Conservation (phyloP, 2,797 vertebrate genomes). For the Erithacus rubecula region DNA sequence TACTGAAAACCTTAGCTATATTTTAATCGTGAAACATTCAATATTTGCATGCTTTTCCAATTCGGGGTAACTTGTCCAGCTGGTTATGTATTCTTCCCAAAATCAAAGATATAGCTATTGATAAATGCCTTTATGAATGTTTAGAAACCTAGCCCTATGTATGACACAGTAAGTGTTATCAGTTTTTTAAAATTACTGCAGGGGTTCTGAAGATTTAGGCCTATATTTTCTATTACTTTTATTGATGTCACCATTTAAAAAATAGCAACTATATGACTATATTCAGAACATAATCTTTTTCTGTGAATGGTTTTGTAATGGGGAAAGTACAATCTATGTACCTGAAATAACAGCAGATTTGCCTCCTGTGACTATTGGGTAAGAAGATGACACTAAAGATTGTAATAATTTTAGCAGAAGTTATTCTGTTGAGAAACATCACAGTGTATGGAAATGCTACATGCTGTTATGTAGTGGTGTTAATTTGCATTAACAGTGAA, state of each 20-base stretch:
- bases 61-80: not conserved
- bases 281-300: not conserved
- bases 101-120: not conserved
- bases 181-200: not conserved
- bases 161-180: not conserved
- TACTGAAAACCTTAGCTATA: not conserved
- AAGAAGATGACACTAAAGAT: not conserved
- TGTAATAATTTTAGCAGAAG: not conserved
- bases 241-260: not conserved
- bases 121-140: not conserved
- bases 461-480: not conserved
- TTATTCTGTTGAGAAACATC: conserved; percentile 1
- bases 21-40: not conserved
- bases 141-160: not conserved
- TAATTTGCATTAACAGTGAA: conserved; percentile 25
- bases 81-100: not conserved
- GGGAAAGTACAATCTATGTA: not conserved
- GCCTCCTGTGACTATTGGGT: not conserved
- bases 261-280: not conserved
- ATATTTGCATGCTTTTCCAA: not conserved
- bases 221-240: not conserved
- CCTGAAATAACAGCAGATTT: not conserved
- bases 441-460: not conserved
- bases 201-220: not conserved
- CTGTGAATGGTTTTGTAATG: not conserved